These are phyloP conservation scores for Ursus arctos DNA, from an alignment of 2,113 vertebrate genomes.

Conservation along the genomic window DNA sequence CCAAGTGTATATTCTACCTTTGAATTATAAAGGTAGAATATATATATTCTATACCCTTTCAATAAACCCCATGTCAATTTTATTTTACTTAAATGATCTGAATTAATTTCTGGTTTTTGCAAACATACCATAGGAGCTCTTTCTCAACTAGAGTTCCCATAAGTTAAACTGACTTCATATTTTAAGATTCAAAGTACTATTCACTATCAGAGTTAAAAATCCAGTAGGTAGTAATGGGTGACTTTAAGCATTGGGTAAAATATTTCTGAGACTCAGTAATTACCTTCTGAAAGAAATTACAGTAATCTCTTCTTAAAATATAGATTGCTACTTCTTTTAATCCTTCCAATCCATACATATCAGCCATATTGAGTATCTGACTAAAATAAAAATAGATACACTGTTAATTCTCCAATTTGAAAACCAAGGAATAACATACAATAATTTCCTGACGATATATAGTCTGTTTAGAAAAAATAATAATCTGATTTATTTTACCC, in stretches of 20 bases:
- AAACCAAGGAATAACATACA: conserved; percentile 59
- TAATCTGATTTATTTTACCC: conserved; percentile 43
- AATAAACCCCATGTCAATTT: neutral
- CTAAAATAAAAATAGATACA: conserved; percentile 86
- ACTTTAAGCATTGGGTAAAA: conserved; percentile 44
- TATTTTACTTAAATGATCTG: conserved; percentile 47
- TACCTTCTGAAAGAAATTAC: conserved; percentile 98
- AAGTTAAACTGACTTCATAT: conserved; percentile 39
- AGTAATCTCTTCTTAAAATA: conserved; percentile 96
- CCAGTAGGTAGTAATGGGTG: conserved; percentile 6
- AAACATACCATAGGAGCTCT: neutral
- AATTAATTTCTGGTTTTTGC: conserved; percentile 46
- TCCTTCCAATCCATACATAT: conserved; percentile 97
- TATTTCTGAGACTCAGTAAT: conserved; percentile 55
- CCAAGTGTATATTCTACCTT: neutral
- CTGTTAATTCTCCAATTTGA: conserved; percentile 56
- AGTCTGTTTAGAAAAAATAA: conserved; percentile 58
- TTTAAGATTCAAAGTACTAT: conserved; percentile 46
- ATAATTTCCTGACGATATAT: conserved; percentile 42
- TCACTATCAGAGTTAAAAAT: conserved; percentile 37
- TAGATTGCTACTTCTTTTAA: conserved; percentile 95
- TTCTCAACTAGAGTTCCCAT: neutral
- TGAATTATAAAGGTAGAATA: neutral
- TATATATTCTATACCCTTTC: neutral
- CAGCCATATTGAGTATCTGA: conserved; percentile 93